These are phyloP conservation scores for Pseudopipra pipra DNA, from an alignment of 2,113 vertebrate species.

Conservation along the genomic window DNA sequence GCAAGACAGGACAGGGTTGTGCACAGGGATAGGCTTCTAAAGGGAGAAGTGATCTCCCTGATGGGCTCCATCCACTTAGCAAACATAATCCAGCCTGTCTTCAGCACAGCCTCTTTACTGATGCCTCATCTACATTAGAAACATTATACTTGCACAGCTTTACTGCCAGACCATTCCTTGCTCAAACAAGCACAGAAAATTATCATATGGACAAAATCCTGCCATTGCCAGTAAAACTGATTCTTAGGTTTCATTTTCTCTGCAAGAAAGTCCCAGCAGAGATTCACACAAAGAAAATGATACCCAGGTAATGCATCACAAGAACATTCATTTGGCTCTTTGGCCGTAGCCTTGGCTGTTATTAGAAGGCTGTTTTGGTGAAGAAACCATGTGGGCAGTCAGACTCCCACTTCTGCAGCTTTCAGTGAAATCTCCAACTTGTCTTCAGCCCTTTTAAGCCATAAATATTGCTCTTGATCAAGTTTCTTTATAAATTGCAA, in stretches of 20 bases:
- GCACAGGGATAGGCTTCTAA: neutral
- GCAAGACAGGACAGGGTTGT: neutral
- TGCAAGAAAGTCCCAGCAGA: neutral
- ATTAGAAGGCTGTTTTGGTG: neutral
- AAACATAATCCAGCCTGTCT: neutral
- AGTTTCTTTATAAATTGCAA: neutral
- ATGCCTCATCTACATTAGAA: neutral
- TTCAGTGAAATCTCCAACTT: neutral
- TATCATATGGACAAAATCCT: neutral
- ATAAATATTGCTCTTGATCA: neutral
- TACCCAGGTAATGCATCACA: neutral
- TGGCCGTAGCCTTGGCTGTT: fast-evolving
- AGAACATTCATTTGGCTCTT: neutral
- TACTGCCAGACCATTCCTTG: neutral
- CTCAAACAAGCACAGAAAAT: neutral
- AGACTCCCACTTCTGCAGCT: neutral
- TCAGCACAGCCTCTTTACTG: neutral
- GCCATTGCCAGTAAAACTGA: neutral
- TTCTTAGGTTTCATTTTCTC: neutral
- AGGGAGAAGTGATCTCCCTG: neutral
- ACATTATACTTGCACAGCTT: neutral
- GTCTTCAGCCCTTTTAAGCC: neutral
- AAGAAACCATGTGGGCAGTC: neutral
- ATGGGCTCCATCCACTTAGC: neutral
- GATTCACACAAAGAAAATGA: neutral